Evolutionary conservation across 2,113 vertebrate genomes (phyloP), one percentile per base, ranked within the genome.

Genomic region (Axis porcinus): DNA sequence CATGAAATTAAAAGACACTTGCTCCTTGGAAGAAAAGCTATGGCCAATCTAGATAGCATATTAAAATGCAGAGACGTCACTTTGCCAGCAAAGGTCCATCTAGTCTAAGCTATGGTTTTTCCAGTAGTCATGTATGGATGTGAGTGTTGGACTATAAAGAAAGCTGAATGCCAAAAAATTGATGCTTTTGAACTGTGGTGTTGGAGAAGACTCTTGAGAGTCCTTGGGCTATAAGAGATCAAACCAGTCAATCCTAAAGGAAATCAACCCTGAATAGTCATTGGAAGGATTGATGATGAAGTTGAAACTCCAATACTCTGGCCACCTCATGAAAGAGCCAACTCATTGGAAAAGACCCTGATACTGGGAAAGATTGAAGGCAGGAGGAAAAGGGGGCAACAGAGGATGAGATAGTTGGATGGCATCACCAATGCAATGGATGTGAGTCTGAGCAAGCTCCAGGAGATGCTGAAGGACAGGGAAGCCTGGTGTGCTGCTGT

Each of bases 381-480:
- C n/a, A 13, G 19, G 67, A 67, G 16, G 33, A 74, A 19, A 40
- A 40, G 19, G 19, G 67, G 67, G 19, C 0, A 21, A 74, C 36
- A 23, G 67, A 74, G 67, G n/a, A 40, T 0, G 19, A 40, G 19
- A 13, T 40, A n/a, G 67, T 40, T 70, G n/a, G 67, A 36, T 70
- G 67, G n/a, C n/a, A 12, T 40, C 67, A 40, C n/a, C n/a, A 6
- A 6, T 0, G 2, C 67, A 12, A 13, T 23, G 19, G n/a, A 23
- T 0, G 2, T 23, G n/a, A 40, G 19, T 40, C 67, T 70, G 67
- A 70, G n/a, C 19, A 12, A 70, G 19, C 19, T 70, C 67, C 67
- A 6, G 67, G 67, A 40, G 67, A 40, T 23, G 67, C 67, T 70
- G n/a, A 70, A 40, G 67, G n/a, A 70, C 19, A 40, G n/a, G 67